Base-by-base conservation (phyloP, 2,888 invertebrate species). In the Caenorhabditis zanzibari region DNA sequence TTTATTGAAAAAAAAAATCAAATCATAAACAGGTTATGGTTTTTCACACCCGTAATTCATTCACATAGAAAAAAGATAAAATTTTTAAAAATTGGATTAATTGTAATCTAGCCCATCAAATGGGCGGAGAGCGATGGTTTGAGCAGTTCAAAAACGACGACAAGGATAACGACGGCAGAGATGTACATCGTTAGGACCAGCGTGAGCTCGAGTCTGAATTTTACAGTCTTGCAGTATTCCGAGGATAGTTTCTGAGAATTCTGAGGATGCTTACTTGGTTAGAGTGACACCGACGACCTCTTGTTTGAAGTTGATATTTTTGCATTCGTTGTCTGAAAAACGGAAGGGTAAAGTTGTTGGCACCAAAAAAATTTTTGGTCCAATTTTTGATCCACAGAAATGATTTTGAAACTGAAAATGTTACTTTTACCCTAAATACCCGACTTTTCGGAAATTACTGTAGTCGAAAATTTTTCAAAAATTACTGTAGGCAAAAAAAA, bases 61-160 rank as follows among this genome's bases (percentile, higher is more conserved):
- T 38, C 24, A 24, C 26, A 47, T 19, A 68, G 32, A 66, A 49
- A n/a, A 47, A 64, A 12, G 12, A n/a, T n/a, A n/a, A n/a, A n/a
- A n/a, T n/a, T n/a, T n/a, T n/a, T n/a, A n/a, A n/a, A 35, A 69
- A 26, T 14, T 69, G 22, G 47, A 32, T 32, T 32, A 7, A 7
- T 6, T 32, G 32, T 7, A 32, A 10, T 38, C 38, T 38, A 12
- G 12, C 10, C 73, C 61, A 77, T 54, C 26, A 82, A 41, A 63
- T 81, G 80, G 22, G 80, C 80, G n/a, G 77, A 69, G 22, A 84
- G 54, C 24, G 86, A 88, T 9, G 90, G 90, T 73, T 90, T 90
- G 56, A 90, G 85, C n/a, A 85, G 22, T 74, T 90, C 90, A 79
- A 89, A 90, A 32, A 87, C 54, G 49, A 89, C 77, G 32, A 90